Conservation (phyloP, 2,888 invertebrate species). For the Thyatira batis region DNA sequence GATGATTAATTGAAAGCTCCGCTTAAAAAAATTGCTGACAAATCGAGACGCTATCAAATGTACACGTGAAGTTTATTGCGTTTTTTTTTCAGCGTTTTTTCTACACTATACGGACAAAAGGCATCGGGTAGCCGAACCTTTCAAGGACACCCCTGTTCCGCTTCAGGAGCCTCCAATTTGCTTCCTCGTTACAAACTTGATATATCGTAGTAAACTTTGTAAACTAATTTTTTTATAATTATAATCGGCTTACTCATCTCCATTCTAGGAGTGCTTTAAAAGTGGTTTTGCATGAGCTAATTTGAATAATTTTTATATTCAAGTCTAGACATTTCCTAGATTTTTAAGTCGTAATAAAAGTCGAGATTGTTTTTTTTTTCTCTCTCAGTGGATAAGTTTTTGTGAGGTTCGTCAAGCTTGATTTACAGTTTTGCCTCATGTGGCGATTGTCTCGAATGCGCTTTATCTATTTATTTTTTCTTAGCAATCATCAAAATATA, state of each 20-base stretch:
- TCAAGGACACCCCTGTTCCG: constrained; percentile 68
- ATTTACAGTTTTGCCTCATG: constrained; percentile 43
- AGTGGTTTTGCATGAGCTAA: constrained; percentile 41
- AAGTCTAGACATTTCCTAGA: constrained; percentile 40
- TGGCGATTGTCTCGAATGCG: constrained; percentile 47
- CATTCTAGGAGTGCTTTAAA: constrained; percentile 26
- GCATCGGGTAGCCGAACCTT: constrained; percentile 68
- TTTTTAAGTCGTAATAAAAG: constrained; percentile 41
- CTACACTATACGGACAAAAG: constrained; percentile 55
- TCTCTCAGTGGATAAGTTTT: constrained; percentile 33
- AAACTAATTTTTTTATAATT: constrained; percentile 19
- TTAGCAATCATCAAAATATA: constrained; percentile 41
- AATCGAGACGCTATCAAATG: constrained; percentile 63
- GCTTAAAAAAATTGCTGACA: constrained; percentile 69
- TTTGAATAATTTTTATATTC: constrained; percentile 50
- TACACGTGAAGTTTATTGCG: constrained; percentile 47
- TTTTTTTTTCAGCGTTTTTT: constrained; percentile 60
- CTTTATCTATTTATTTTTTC: constrained; percentile 33
- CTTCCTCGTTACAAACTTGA: constrained; percentile 29
- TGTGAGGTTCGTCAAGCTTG: constrained; percentile 40
- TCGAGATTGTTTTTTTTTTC: constrained; percentile 43
- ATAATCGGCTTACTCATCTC: constrained; percentile 26
- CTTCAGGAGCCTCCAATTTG: constrained; percentile 59
- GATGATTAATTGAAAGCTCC: constrained; percentile 67
- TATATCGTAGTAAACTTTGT: constrained; percentile 17